Evolutionary conservation across 1,140 invertebrate genomes (phyloP), one percentile per base, ranked within the genome.

Genomic region (Phenacoccus solenopsis): DNA sequence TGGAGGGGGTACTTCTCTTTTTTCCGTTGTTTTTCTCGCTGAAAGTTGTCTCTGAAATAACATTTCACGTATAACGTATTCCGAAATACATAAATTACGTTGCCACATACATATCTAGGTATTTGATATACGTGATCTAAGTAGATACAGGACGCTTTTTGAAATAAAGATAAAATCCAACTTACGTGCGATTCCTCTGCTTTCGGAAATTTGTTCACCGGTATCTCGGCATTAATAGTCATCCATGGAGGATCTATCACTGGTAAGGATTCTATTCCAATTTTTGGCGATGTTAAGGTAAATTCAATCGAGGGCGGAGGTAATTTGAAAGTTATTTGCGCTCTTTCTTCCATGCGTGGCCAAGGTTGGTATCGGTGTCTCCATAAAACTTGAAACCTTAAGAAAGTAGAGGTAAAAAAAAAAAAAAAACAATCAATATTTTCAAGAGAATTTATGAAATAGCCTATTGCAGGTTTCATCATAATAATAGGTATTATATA

Each of bases 191-290:
- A 64, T 24, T 64, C 59, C 25, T 64, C 59, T 1, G 59, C 59
- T 64, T 64, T 64, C 3, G 59, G 59, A 20, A 64, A 64, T 64
- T 64, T 64, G 16, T 64, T 64, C 4, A 64, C 59, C 4, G 59
- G 59, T 0, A 64, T 64, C 20, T 64, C 59, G 16, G 59, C 59
- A 64, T 64, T 64, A 24, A 64, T 64, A 3, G 98, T 94, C 85
- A 94, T 94, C 97, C 97, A 99, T 0, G 97, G 96, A 21, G 98
- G 96, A 83, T 99, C 97, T 0, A 98, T 93, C 1, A 98, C 94
- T 1, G 93, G 90, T 70, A 94, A 80, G 28, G 90, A 93, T 78
- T 96, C 93, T 24, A 94, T 92, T 5, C 97, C 97, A 74, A 99
- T 98, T 79, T 97, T 96, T 0, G 98, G 98, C 0, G 96, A 99